phyloP scores from a whole-genome alignment of 2,888 invertebrate genomes.

The Stenodema calcarata region DNA sequence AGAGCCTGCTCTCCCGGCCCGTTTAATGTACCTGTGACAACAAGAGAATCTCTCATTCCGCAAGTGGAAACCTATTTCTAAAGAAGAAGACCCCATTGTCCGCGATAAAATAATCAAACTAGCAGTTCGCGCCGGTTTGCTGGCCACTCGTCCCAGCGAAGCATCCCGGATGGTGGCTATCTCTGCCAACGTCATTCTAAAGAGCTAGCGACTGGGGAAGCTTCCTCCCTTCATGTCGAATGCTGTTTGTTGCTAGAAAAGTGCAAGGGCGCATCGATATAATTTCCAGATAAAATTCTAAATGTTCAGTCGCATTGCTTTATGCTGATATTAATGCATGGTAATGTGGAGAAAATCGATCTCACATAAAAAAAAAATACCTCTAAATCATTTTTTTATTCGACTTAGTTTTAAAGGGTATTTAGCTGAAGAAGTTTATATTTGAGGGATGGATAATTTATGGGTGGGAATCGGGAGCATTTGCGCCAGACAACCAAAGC shows the following conservation, averaged over 20 bases:
- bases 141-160: neutral
- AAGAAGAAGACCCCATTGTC: neutral
- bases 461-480: no score
- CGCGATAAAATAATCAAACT: slow-evolving; percentile 6
- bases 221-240: neutral
- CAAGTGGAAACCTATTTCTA: neutral
- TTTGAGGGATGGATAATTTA: no score
- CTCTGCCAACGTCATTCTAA: neutral
- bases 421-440: no score
- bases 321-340: no score
- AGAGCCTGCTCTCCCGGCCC: neutral
- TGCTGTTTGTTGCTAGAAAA: neutral
- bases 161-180: neutral
- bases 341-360: no score
- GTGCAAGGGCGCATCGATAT: neutral
- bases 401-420: no score
- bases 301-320: neutral
- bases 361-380: no score
- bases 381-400: no score
- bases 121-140: neutral
- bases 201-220: neutral
- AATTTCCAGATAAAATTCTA: no score
- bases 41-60: neutral
- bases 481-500: no score
- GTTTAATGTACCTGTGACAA: neutral